Conservation (phyloP, 2,888 invertebrate genomes). For the Linnaemya vulpina region DNA sequence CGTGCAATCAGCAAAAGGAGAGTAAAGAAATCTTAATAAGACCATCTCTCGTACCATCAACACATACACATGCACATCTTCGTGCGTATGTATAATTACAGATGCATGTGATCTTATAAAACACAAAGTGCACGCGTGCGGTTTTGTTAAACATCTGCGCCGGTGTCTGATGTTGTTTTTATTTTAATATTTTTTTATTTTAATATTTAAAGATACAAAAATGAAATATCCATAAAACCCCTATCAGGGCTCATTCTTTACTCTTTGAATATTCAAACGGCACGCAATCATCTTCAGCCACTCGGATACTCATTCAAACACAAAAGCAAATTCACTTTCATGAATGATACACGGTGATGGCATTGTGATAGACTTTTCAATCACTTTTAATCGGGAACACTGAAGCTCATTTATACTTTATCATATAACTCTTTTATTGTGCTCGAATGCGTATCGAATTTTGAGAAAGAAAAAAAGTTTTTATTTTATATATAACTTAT, state of each 20-base stretch:
- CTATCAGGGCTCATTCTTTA: conserved; percentile 13
- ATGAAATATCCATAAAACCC: conserved; percentile 11
- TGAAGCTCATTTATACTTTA: too few relatives aligned
- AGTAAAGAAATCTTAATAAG: conserved; percentile 53
- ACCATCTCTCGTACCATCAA: not conserved
- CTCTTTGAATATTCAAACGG: conserved; percentile 50
- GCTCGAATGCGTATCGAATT: too few relatives aligned
- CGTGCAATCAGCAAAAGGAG: not conserved
- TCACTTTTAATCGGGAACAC: too few relatives aligned
- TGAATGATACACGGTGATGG: conserved; percentile 5
- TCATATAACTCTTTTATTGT: too few relatives aligned
- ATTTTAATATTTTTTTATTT: too few relatives aligned
- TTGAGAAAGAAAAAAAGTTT: too few relatives aligned
- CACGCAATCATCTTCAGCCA: conserved; percentile 24
- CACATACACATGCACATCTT: not conserved
- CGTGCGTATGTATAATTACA: not conserved
- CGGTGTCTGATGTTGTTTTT: conserved; percentile 64
- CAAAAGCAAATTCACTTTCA: conserved; percentile 22
- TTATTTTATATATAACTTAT: too few relatives aligned
- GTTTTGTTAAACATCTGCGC: conserved; percentile 71
- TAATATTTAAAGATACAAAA: conserved; percentile 52
- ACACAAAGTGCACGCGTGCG: conserved; percentile 70
- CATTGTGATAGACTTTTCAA: too few relatives aligned
- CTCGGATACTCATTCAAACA: conserved; percentile 8
- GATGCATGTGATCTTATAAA: conserved; percentile 42